These are phyloP conservation scores for Eulemur rubriventer DNA, from an alignment of 2,797 vertebrate genomes.

Conservation along the genomic window DNA sequence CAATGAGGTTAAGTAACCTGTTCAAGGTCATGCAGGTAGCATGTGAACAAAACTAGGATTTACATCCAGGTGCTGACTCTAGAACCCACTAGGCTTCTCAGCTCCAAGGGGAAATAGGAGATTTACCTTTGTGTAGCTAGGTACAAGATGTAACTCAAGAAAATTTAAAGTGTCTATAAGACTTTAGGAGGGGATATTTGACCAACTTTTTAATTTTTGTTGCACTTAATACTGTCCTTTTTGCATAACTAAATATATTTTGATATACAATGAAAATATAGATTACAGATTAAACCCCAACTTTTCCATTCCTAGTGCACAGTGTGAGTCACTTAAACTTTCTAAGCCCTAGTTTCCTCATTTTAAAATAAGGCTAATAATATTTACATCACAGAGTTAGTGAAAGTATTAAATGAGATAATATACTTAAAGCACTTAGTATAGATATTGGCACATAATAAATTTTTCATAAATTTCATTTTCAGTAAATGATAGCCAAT, in stretches of 20 bases:
- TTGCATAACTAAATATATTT: neutral
- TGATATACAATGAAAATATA: neutral
- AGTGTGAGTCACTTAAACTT: neutral
- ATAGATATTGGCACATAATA: neutral
- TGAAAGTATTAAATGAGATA: neutral
- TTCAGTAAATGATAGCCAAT: neutral
- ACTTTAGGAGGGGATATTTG: neutral
- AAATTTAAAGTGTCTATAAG: neutral
- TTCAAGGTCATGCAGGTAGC: neutral
- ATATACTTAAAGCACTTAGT: neutral
- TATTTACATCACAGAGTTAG: neutral
- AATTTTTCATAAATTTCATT: neutral
- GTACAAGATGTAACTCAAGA: neutral
- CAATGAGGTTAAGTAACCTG: neutral
- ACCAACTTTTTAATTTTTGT: neutral
- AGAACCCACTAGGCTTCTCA: neutral
- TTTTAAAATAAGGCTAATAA: neutral
- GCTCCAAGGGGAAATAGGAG: neutral
- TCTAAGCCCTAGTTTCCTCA: neutral
- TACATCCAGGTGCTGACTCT: neutral
- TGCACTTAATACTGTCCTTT: neutral
- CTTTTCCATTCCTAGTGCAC: neutral
- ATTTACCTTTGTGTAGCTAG: neutral
- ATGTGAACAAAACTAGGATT: neutral
- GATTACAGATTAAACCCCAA: neutral